These are phyloP conservation scores for Babylonia areolata DNA, from an alignment of 1,140 invertebrate species.

Conservation along the genomic window DNA sequence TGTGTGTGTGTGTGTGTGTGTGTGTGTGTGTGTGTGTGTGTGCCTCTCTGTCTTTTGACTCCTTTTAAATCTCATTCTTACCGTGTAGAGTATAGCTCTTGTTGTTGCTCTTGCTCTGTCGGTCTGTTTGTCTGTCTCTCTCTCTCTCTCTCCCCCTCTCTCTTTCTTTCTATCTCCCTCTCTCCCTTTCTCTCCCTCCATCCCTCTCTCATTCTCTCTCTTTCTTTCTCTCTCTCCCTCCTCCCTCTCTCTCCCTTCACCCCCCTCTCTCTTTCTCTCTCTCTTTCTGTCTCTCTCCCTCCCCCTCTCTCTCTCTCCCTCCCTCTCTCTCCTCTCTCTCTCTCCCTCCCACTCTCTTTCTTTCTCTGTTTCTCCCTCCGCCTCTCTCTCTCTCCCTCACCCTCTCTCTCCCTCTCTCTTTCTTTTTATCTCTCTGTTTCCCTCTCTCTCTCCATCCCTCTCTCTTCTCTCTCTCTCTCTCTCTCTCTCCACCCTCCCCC, in stretches of 20 bases:
- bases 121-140: too few species aligned
- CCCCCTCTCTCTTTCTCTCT: not conserved
- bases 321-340: not conserved
- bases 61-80: too few species aligned
- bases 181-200: not conserved
- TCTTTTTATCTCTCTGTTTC: slow-evolving; percentile 1
- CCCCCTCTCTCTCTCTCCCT: not conserved
- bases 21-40: too few species aligned
- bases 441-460: slow-evolving; percentile 11
- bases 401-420: not conserved
- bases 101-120: too few species aligned
- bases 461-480: slow-evolving; percentile 14
- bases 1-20: too few species aligned
- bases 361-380: slow-evolving; percentile 11
- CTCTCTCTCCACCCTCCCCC: not conserved
- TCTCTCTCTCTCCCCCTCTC: too few species aligned
- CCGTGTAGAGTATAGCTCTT: too few species aligned
- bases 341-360: slow-evolving; percentile 2
- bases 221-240: not conserved
- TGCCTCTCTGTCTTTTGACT: too few species aligned
- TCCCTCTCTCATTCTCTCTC: not conserved
- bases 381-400: slow-evolving; percentile 22
- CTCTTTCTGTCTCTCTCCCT: not conserved
- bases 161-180: too few species aligned
- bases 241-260: too few species aligned